phyloP scores from a whole-genome alignment of 2,113 vertebrate genomes.

The Melanerpes formicivorus region DNA sequence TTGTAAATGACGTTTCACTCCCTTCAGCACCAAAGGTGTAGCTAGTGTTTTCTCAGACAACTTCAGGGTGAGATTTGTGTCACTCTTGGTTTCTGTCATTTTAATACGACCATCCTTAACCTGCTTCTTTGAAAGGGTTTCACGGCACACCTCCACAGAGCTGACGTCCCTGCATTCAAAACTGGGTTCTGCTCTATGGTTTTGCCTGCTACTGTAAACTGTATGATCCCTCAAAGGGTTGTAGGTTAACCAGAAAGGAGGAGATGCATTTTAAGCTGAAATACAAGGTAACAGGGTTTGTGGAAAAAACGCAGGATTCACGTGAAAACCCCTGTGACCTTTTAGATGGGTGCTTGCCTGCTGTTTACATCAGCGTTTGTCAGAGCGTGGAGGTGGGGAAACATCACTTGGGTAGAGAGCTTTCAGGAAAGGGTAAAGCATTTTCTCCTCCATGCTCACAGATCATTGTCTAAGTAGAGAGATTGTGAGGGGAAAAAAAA shows the following conservation, averaged over 20 bases:
- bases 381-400: constrained; percentile 67
- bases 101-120: background rate
- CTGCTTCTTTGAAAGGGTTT: background rate
- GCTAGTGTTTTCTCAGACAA: background rate
- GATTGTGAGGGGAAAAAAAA: background rate
- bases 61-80: background rate
- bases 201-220: background rate
- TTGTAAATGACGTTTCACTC: constrained; percentile 56
- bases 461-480: background rate
- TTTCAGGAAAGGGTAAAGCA: constrained; percentile 68
- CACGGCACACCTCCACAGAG: background rate
- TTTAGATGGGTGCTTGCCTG: background rate
- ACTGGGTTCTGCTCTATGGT: background rate
- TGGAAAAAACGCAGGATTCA: constrained; percentile 50
- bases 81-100: background rate
- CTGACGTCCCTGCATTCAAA: background rate
- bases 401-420: constrained; percentile 56
- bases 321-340: constrained; percentile 60
- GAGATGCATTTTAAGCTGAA: constrained; percentile 25
- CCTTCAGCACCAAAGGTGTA: background rate
- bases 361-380: constrained; percentile 66
- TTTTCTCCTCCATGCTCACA: background rate
- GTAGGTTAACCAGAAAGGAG: constrained; percentile 17
- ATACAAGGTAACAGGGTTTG: background rate
- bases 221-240: background rate